These are phyloP conservation scores for Mus caroli DNA, from an alignment of 2,797 vertebrate species.

Conservation along the genomic window DNA sequence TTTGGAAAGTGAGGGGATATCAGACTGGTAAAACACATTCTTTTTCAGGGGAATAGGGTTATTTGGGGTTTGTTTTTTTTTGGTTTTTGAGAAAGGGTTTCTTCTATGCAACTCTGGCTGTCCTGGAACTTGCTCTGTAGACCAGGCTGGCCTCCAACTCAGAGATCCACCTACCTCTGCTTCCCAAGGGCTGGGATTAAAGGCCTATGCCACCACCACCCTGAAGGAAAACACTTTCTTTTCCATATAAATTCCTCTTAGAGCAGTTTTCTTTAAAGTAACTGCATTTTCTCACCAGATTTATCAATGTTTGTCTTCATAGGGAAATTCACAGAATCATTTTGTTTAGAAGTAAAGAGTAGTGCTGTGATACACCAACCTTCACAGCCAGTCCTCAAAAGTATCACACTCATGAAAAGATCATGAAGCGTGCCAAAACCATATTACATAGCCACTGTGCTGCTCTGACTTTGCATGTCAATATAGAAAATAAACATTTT, in stretches of 20 bases:
- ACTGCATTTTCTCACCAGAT: neutral
- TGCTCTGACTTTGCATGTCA: neutral
- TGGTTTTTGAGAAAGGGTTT: neutral
- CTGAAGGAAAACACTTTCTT: neutral
- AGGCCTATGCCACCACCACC: neutral
- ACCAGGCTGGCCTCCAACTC: neutral
- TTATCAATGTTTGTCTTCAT: neutral
- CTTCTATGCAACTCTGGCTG: neutral
- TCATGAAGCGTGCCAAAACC: neutral
- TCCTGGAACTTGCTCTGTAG: neutral
- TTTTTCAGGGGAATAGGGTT: neutral
- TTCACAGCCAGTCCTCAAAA: neutral
- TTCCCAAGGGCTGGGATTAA: neutral
- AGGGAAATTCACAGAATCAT: neutral
- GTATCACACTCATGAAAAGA: neutral
- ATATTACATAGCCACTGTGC: neutral
- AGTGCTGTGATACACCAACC: neutral
- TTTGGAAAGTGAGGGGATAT: neutral
- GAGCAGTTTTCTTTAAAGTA: neutral
- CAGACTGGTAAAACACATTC: neutral
- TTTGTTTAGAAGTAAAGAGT: neutral
- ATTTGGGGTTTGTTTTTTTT: neutral
- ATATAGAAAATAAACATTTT: neutral
- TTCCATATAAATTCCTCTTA: neutral
- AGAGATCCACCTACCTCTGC: neutral